phyloP scores from a whole-genome alignment of 2,888 invertebrate species.

The Odontocolon sp. region DNA sequence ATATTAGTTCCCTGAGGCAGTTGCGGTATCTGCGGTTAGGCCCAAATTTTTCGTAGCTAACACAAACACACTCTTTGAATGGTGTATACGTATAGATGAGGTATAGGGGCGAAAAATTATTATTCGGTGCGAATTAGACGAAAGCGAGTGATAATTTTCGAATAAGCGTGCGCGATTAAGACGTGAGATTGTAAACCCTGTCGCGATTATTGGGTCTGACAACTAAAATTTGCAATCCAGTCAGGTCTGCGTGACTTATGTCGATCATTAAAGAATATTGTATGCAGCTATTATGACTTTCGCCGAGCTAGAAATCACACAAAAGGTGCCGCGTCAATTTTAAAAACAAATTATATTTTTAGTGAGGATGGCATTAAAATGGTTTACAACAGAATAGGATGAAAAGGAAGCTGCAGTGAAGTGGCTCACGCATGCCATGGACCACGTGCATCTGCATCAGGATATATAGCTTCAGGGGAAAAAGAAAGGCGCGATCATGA shows the following conservation, averaged over 20 bases:
- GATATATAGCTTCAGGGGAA: neutral
- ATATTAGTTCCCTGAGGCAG: constrained; percentile 40
- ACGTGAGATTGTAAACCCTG: constrained; percentile 71
- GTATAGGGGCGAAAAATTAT: constrained; percentile 47
- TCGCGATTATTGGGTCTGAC: constrained; percentile 54
- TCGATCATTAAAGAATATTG: constrained; percentile 71
- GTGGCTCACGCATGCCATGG: constrained; percentile 48
- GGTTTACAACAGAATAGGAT: too few relatives aligned
- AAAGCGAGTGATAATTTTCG: constrained; percentile 72
- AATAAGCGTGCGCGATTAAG: constrained; percentile 70
- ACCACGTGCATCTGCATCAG: constrained; percentile 41
- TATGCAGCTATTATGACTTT: neutral
- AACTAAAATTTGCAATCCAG: constrained; percentile 7
- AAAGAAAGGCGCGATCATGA: constrained; percentile 4
- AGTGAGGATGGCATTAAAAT: neutral
- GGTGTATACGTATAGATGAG: constrained; percentile 18
- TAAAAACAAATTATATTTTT: constrained; percentile 50
- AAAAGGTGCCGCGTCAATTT: constrained; percentile 73
- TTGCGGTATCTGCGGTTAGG: constrained; percentile 46
- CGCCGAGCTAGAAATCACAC: constrained; percentile 69
- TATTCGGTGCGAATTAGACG: constrained; percentile 59
- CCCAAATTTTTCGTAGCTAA: constrained; percentile 21
- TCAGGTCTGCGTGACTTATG: constrained; percentile 72
- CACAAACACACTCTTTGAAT: constrained; percentile 9
- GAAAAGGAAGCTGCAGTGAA: constrained; percentile 17